Percentiles rank a stretch among this genome's conserved stretches.
Conservation (phyloP, 1,140 invertebrate genomes). For the Trinorchestia longiramus region DNA sequence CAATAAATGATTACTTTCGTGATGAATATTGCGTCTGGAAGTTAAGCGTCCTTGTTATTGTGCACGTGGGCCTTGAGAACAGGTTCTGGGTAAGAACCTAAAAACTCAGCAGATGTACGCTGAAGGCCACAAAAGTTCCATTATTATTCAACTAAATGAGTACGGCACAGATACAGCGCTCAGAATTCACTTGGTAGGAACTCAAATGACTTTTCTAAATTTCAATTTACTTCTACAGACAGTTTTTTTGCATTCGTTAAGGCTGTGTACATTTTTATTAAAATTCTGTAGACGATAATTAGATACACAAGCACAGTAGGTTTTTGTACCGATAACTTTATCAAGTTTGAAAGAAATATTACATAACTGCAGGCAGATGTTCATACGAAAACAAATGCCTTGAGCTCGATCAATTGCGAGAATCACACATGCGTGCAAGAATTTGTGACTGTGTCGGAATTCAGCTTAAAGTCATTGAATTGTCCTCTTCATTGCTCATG, state of each 20-base stretch:
- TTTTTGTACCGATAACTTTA: not conserved
- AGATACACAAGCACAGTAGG: not conserved
- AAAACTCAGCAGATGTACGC: not conserved
- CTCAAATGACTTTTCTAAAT: not conserved
- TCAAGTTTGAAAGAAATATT: not conserved
- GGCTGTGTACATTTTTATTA: not conserved
- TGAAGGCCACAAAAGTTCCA: not conserved
- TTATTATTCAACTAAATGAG: not conserved
- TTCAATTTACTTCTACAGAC: not conserved
- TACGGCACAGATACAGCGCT: too few relatives aligned
- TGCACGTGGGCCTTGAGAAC: not conserved
- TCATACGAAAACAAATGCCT: not conserved
- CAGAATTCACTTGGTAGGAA: not conserved
- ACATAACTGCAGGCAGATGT: not conserved
- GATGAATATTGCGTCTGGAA: too few relatives aligned
- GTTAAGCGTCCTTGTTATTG: too few relatives aligned
- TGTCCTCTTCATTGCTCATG: too few relatives aligned
- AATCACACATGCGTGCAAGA: not conserved
- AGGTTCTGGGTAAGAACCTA: not conserved
- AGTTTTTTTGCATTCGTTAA: not conserved
- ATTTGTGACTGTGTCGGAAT: too few relatives aligned
- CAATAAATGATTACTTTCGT: too few relatives aligned
- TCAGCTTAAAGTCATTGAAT: too few relatives aligned
- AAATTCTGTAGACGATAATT: not conserved
- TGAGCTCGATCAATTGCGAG: not conserved